Conservation (phyloP, 2,113 vertebrate genomes). For the Cyanoramphus novaezelandiae region DNA sequence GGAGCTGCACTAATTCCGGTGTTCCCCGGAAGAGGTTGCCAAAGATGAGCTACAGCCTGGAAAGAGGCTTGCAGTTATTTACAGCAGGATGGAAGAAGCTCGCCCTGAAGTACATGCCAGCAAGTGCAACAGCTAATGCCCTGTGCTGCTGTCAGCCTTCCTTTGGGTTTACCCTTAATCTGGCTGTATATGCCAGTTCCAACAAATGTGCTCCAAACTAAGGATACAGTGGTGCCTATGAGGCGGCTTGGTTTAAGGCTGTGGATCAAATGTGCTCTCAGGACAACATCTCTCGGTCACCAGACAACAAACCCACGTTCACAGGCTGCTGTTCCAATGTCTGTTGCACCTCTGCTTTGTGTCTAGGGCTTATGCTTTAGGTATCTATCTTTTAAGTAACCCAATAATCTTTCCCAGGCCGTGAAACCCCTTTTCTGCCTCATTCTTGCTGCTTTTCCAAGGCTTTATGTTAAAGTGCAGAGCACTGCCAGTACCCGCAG, state of each 20-base stretch:
- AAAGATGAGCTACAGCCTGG: background rate
- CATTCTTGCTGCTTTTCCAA: background rate
- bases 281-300: background rate
- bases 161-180: background rate
- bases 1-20: background rate
- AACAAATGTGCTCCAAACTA: background rate
- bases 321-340: background rate
- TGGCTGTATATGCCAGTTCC: rapidly evolving
- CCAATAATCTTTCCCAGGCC: background rate
- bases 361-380: background rate
- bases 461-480: rapidly evolving
- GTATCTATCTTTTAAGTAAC: background rate
- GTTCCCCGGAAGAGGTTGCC: background rate
- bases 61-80: background rate
- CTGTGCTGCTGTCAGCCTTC: background rate
- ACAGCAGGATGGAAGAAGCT: background rate
- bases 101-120: background rate
- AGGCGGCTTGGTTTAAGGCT: background rate
- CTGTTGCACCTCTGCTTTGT: background rate
- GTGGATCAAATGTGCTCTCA: background rate
- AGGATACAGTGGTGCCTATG: rapidly evolving
- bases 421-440: background rate
- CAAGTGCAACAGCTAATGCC: background rate
- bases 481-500: background rate
- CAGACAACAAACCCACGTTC: rapidly evolving